phyloP scores from a whole-genome alignment of 1,140 invertebrate genomes.

The Zaprionus lachaisei region DNA sequence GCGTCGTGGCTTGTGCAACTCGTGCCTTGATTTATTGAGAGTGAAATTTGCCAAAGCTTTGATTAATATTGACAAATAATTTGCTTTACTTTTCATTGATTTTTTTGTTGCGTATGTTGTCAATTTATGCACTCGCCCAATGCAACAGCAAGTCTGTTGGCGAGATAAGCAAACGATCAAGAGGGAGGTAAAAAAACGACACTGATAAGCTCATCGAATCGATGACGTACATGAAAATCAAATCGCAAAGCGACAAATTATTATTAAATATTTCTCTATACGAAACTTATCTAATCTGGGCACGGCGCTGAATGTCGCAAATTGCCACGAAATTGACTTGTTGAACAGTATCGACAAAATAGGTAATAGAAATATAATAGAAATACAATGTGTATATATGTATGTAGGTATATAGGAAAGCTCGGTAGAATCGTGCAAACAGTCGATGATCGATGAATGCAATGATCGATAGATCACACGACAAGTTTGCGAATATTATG shows the following conservation, averaged over 20 bases:
- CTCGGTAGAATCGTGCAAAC: not conserved
- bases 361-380: not conserved
- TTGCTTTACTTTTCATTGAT: not conserved
- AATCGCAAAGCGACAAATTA: constrained; percentile 19
- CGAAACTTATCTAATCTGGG: constrained; percentile 34
- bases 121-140: constrained; percentile 27
- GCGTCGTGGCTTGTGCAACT: not conserved
- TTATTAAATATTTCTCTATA: not conserved
- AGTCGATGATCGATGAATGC: constrained; percentile 1
- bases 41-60: constrained; percentile 72
- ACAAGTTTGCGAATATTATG: not conserved
- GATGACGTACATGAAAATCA: constrained; percentile 26
- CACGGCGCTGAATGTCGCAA: constrained; percentile 14
- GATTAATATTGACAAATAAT: constrained; percentile 82
- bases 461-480: constrained; percentile 27
- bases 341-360: constrained; percentile 29
- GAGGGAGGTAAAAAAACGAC: not conserved
- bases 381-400: not conserved
- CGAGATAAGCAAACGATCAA: constrained; percentile 10
- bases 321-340: constrained; percentile 35
- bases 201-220: constrained; percentile 12
- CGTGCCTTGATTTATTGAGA: constrained; percentile 73
- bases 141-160: constrained; percentile 1
- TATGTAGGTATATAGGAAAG: not conserved
- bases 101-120: constrained; percentile 5